phyloP scores from a whole-genome alignment of 2,888 invertebrate species.

The Lumbricus terrestris region DNA sequence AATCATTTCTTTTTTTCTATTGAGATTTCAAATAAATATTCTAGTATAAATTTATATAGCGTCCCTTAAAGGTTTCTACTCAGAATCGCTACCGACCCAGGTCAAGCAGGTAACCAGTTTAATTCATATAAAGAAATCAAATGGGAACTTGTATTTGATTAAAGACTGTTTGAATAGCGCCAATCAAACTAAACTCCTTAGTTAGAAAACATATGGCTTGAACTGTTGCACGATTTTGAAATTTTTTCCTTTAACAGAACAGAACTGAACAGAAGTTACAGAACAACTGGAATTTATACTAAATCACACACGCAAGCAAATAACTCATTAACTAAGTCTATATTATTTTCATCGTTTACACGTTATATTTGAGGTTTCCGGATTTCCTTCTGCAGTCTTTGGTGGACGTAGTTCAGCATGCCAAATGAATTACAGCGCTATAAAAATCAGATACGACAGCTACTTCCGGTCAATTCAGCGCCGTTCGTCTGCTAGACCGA shows the following conservation, averaged over 20 bases:
- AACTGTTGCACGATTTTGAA: background rate
- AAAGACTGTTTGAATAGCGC: background rate
- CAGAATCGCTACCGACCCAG: too few species aligned
- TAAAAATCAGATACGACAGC: background rate
- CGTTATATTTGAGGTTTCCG: background rate
- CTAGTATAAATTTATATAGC: too few species aligned
- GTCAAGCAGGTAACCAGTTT: too few species aligned
- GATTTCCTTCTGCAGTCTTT: background rate
- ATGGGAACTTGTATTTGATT: too few species aligned
- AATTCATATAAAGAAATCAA: too few species aligned
- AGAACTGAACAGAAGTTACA: too few species aligned
- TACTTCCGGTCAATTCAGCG: background rate
- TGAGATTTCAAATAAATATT: too few species aligned
- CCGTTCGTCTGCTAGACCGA: constrained; percentile 9
- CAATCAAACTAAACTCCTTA: background rate
- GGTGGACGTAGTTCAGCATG: background rate
- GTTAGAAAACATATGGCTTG: background rate
- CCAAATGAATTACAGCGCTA: background rate
- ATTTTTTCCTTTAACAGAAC: background rate
- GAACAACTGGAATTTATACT: constrained; percentile 3
- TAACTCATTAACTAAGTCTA: background rate
- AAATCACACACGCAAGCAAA: background rate
- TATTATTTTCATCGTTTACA: background rate
- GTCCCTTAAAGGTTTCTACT: too few species aligned
- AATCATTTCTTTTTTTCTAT: too few species aligned